These are phyloP conservation scores for Smithornis capensis DNA, from an alignment of 2,113 vertebrate species.

Conservation along the genomic window DNA sequence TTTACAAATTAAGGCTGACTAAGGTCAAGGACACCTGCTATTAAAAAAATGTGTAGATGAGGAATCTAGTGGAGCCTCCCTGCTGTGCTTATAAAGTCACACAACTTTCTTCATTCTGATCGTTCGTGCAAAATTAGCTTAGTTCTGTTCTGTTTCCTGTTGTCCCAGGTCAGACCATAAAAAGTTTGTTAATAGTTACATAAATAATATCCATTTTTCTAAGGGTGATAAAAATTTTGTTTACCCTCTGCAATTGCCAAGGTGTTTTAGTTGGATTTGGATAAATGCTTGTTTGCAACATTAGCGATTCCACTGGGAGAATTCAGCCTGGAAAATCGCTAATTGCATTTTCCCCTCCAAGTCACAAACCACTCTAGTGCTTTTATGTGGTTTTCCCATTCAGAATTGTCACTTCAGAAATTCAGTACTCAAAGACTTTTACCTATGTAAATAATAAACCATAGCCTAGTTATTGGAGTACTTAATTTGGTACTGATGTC, in stretches of 20 bases:
- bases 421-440: not conserved
- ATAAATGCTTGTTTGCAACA: slow-evolving; percentile 35
- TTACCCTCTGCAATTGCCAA: not conserved
- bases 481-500: not conserved
- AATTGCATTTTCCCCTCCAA: not conserved
- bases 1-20: slow-evolving; percentile 38
- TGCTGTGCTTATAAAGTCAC: not conserved
- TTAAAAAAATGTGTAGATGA: not conserved
- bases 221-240: slow-evolving; percentile 16
- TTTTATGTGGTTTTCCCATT: slow-evolving; percentile 42
- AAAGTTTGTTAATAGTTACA: not conserved
- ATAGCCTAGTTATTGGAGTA: not conserved
- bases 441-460: slow-evolving; percentile 6
- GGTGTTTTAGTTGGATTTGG: slow-evolving; percentile 57
- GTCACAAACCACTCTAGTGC: not conserved
- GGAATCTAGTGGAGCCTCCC: not conserved
- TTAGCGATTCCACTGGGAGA: not conserved
- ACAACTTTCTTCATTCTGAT: not conserved
- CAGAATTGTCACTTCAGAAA: not conserved
- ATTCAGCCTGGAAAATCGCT: slow-evolving; percentile 15
- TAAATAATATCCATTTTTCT: slow-evolving; percentile 26
- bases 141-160: not conserved
- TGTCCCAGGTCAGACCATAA: not conserved
- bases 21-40: slow-evolving; percentile 56
- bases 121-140: not conserved